Base-by-base conservation (phyloP, 2,888 invertebrate genomes). In the Melipona beecheii region DNA sequence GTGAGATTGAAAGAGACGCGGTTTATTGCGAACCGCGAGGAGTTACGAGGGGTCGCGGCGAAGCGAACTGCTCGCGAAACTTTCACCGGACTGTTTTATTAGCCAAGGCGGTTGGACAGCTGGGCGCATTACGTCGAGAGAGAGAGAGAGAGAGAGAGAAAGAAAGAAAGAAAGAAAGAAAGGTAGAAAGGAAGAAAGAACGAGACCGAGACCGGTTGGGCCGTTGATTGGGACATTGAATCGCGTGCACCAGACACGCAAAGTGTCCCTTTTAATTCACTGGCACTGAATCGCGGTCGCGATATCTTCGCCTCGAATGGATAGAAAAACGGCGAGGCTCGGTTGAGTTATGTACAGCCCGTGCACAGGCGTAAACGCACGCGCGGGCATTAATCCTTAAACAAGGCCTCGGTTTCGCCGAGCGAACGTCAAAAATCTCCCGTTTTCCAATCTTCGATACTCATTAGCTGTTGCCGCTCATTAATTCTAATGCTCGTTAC, bases 171-270 rank as follows among this genome's bases (percentile, higher is more conserved):
- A 58, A 84, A 74, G 66, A 69, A 66, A 70, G 66, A n/a, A 58
- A 43, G 43, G 9, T 1, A 43, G 43, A 54, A 60, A 62, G 43
- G 58, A 60, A 62, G 75, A 70, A 83, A 72, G 69, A 71, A 65
- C 75, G 64, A 70, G 66, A 58, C 13, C n/a, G 56, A 49, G 75
- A 76, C 85, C 76, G 75, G 85, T 70, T 81, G 75, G 9, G 36
- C 15, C 74, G 79, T 62, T 85, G 83, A 85, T 80, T 84, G 84
- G 83, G 80, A 80, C 65, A 84, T 80, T 84, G 84, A 84, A 77
- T 76, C 73, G 83, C 68, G 54, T 71, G 83, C 71, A 49, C 74
- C 27, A 60, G 79, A 66, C 83, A 71, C 78, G 71, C 78, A 43
- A 78, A 75, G 50, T 82, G 83, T 82, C 84, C 68, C 80, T 68